These are phyloP conservation scores for Clarias macrocephalus DNA, from an alignment of 2,113 vertebrate genomes.

Conservation along the genomic window DNA sequence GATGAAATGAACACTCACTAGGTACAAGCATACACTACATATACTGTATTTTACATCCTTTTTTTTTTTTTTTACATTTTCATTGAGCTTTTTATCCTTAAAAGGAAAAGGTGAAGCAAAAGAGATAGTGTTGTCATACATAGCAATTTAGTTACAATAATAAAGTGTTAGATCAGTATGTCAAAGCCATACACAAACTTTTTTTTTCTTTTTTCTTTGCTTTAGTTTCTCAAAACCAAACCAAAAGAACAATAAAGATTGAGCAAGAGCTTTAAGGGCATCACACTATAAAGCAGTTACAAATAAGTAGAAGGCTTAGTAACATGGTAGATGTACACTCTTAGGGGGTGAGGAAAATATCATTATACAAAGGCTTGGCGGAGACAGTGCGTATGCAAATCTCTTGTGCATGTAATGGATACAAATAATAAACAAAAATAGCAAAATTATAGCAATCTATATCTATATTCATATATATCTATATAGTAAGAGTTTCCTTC, in stretches of 20 bases:
- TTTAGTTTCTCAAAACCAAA: conserved; percentile 57
- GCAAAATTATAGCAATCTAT: conserved; percentile 79
- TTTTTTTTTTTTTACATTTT: conserved; percentile 59
- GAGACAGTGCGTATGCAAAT: conserved; percentile 73
- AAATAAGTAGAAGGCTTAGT: conserved; percentile 74
- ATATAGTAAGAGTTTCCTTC: conserved; percentile 78
- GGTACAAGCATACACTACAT: conserved; percentile 81
- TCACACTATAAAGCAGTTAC: conserved; percentile 79
- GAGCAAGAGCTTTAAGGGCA: conserved; percentile 68
- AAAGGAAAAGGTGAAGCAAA: conserved; percentile 65
- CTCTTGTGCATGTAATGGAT: conserved; percentile 71
- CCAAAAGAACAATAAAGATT: conserved; percentile 57
- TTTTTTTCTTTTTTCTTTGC: conserved; percentile 54
- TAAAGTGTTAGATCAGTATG: conserved; percentile 78
- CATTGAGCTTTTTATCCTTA: conserved; percentile 53
- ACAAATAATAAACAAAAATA: conserved; percentile 74
- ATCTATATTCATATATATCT: conserved; percentile 79
- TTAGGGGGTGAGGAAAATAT: conserved; percentile 66
- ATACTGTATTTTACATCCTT: conserved; percentile 67
- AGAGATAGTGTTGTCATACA: conserved; percentile 74
- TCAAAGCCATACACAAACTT: conserved; percentile 73
- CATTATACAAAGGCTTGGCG: conserved; percentile 70
- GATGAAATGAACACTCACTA: conserved; percentile 76
- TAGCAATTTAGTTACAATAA: conserved; percentile 79
- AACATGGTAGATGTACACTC: conserved; percentile 68